Percentiles rank a stretch among this genome's conserved stretches.
Conservation (phyloP, 2,797 vertebrate genomes). For the Hemitrygon akajei region DNA sequence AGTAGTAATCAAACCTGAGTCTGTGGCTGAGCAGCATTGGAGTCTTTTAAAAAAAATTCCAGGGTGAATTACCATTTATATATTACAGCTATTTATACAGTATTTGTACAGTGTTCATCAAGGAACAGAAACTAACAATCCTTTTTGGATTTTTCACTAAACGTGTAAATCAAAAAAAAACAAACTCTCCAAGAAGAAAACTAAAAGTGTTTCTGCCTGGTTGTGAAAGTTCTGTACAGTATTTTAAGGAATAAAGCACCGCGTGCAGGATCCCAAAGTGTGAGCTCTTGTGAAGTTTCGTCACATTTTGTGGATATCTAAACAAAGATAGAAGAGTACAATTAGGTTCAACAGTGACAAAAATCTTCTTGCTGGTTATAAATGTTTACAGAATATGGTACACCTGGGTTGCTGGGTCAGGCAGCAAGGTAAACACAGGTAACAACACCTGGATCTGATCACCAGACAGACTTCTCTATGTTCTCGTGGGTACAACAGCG, state of each 20-base stretch:
- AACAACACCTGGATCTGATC: not conserved
- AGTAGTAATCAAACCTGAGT: slow-evolving; percentile 85
- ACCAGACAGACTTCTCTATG: slow-evolving; percentile 40
- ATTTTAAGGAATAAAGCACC: slow-evolving; percentile 81
- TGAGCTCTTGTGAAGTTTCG: slow-evolving; percentile 56
- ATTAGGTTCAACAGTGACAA: not conserved
- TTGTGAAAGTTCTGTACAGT: slow-evolving; percentile 81
- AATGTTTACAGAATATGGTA: not conserved
- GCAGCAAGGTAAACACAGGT: not conserved
- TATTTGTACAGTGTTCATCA: slow-evolving; percentile 65
- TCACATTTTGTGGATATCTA: slow-evolving; percentile 52
- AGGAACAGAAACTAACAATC: slow-evolving; percentile 37
- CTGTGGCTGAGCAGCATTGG: slow-evolving; percentile 92
- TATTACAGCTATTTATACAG: slow-evolving; percentile 64
- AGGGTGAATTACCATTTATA: slow-evolving; percentile 64
- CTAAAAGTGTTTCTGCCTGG: slow-evolving; percentile 59
- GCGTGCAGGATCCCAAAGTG: slow-evolving; percentile 60
- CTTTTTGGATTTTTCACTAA: slow-evolving; percentile 61
- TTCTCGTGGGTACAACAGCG: slow-evolving; percentile 49
- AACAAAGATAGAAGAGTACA: slow-evolving; percentile 46
- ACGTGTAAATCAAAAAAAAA: slow-evolving; percentile 60
- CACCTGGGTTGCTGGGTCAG: no score
- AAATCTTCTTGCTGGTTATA: not conserved
- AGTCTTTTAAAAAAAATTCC: slow-evolving; percentile 77
- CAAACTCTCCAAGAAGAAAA: slow-evolving; percentile 61